These are phyloP conservation scores for Proales similis DNA, from an alignment of 1,140 invertebrate species.

Conservation along the genomic window DNA sequence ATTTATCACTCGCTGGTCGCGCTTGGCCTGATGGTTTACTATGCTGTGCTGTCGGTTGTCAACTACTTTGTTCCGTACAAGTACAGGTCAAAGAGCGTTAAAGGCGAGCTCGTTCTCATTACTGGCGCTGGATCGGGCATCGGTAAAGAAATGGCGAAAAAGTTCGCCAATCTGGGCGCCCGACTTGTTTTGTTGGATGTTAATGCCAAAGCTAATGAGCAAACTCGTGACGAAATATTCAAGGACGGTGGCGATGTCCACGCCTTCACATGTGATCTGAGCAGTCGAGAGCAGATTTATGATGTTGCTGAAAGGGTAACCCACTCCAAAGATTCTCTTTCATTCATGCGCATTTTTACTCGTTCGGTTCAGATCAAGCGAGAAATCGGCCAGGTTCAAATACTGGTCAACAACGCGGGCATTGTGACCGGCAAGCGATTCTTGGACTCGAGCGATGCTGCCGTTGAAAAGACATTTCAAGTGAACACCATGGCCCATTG, in stretches of 20 bases:
- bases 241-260: neutral
- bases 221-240: conserved; percentile 59
- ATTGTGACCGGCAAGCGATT: conserved; percentile 76
- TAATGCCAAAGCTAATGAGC: conserved; percentile 70
- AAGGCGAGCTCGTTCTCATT: conserved; percentile 71
- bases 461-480: conserved; percentile 60
- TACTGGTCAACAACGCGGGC: conserved; percentile 88
- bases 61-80: conserved; percentile 7
- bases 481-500: conserved; percentile 63
- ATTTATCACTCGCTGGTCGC: no score
- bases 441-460: conserved; percentile 71
- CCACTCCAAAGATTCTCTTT: no score
- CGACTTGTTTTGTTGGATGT: conserved; percentile 70
- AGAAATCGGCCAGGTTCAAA: conserved; percentile 67
- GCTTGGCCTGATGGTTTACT: no score
- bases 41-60: no score
- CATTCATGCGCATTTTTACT: no score
- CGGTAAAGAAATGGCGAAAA: conserved; percentile 69
- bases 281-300: conserved; percentile 70
- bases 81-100: conserved; percentile 53
- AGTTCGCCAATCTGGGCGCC: conserved; percentile 68
- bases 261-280: conserved; percentile 56
- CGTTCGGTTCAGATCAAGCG: conserved; percentile 60
- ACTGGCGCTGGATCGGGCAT: conserved; percentile 75
- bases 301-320: conserved; percentile 68